Evolutionary conservation across 1,140 invertebrate genomes (phyloP), one percentile per base, ranked within the genome.

Genomic region (Micrasema minimum): DNA sequence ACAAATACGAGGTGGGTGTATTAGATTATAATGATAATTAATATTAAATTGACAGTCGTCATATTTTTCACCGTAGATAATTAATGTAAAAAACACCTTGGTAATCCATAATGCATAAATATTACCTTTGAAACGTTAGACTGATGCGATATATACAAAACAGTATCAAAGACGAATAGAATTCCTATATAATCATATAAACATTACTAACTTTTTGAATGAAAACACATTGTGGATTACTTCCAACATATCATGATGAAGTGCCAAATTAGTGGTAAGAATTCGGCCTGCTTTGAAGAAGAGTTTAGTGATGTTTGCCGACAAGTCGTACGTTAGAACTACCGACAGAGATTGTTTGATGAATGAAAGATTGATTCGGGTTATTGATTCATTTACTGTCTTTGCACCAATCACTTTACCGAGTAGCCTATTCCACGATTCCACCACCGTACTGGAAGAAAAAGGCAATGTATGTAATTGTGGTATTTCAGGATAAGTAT

Each of bases 301-400:
- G 20, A 23, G 10, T 51, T 5, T 5, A 45, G n/a, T 45, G 43
- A 45, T 16, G 43, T 45, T 45, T 45, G n/a, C n/a, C 43, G 6
- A n/a, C 43, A 16, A n/a, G n/a, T 0, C 9, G 43, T 2, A 12
- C 18, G 43, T 0, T 14, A 16, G 43, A 43, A 16, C n/a, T 5
- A 45, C n/a, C 43, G n/a, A 16, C 18, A 16, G 41, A 51, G 16
- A 20, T 3, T 2, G 14, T 9, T 10, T 51, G 48, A 51, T 51
- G 48, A 23, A 51, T 51, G 48, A 20, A 20, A 51, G 16, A 20
- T 51, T 51, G 48, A 51, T 51, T 51, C 20, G 48, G 48, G 48
- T 51, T 51, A 51, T 14, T 20, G 48, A 51, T n/a, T n/a, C n/a
- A 51, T 20, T 51, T 20, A 23, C 48, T 14, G 0, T 45, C n/a